phyloP scores from a whole-genome alignment of 2,797 vertebrate genomes.

The Todus mexicanus region DNA sequence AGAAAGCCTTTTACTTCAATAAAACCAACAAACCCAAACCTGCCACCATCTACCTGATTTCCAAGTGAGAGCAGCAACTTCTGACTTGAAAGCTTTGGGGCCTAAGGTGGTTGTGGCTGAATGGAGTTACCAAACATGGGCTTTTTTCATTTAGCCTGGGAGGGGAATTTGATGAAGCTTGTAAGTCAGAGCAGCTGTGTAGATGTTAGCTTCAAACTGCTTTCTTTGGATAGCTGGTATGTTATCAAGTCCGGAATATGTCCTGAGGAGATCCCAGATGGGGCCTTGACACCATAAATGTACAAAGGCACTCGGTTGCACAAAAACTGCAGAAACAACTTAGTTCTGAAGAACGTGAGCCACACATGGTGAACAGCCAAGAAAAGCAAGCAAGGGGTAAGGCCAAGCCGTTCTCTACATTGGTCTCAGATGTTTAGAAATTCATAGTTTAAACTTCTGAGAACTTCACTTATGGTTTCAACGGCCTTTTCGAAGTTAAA shows the following conservation, averaged over 20 bases:
- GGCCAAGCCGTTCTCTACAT: neutral
- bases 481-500: neutral
- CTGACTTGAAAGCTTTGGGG: neutral
- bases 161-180: constrained; percentile 40
- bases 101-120: neutral
- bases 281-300: constrained; percentile 62
- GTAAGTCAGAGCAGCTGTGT: constrained; percentile 51
- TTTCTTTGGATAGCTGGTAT: constrained; percentile 59
- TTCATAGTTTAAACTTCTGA: neutral
- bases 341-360: constrained; percentile 29
- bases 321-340: constrained; percentile 54
- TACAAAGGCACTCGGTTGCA: constrained; percentile 53
- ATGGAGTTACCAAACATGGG: constrained; percentile 39
- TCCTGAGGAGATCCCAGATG: constrained; percentile 54
- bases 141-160: constrained; percentile 10
- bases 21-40: neutral
- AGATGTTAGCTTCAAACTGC: constrained; percentile 15
- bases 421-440: constrained; percentile 35
- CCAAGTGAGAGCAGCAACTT: neutral
- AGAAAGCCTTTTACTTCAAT: neutral
- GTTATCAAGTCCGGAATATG: constrained; percentile 59
- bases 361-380: constrained; percentile 39
- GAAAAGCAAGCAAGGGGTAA: constrained; percentile 56
- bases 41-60: neutral
- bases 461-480: neutral